A percentile compares a stretch with the other conserved stretches of the same genome.
These are phyloP conservation scores for Hypotaenidia philippensis DNA, from an alignment of 2,797 vertebrate genomes.

Conservation along the genomic window DNA sequence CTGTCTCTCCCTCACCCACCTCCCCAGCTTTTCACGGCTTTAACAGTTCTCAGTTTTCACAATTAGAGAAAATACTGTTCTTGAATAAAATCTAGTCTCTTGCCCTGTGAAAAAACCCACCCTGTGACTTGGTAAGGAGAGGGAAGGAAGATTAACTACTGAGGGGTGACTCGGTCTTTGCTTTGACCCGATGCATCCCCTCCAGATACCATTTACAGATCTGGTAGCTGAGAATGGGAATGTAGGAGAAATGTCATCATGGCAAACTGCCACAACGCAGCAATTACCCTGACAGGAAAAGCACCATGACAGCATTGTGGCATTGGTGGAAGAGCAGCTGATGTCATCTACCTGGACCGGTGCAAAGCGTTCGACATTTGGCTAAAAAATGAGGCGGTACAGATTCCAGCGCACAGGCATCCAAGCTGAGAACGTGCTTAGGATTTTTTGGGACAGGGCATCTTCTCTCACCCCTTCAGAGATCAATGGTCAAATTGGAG, in stretches of 20 bases:
- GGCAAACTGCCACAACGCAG: neutral
- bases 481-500: neutral
- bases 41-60: neutral
- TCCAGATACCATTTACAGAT: neutral
- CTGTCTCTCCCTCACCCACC: neutral
- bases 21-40: neutral
- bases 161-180: neutral
- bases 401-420: neutral
- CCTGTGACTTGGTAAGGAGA: neutral
- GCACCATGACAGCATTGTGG: neutral
- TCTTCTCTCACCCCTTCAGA: neutral
- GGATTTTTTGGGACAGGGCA: neutral
- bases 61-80: neutral
- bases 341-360: too few species aligned
- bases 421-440: neutral
- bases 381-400: neutral
- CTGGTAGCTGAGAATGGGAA: neutral
- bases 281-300: neutral
- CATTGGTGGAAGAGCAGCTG: too few species aligned
- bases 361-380: too few species aligned
- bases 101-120: neutral
- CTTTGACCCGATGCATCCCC: neutral
- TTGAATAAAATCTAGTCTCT: neutral
- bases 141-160: neutral
- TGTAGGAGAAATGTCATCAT: rapidly evolving